These are phyloP conservation scores for Drosophila sturtevanti DNA, from an alignment of 1,140 invertebrate species.

Conservation along the genomic window DNA sequence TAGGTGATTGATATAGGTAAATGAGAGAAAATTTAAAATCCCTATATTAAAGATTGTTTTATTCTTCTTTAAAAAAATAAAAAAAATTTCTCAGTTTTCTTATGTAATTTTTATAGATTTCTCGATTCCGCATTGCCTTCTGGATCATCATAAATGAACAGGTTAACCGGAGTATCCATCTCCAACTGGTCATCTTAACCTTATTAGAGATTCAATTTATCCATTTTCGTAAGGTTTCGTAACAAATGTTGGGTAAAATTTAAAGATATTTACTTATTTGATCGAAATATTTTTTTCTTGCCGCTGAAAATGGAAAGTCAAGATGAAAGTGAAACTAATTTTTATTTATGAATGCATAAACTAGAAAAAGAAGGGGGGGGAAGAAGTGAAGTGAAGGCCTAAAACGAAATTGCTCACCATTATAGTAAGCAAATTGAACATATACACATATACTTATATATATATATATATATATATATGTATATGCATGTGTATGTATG, in stretches of 20 bases:
- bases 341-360: conserved; percentile 48
- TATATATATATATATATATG: background rate
- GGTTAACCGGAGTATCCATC: too few relatives aligned
- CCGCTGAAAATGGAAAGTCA: conserved; percentile 27
- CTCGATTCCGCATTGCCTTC: too few relatives aligned
- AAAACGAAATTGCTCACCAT: conserved; percentile 50
- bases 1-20: too few relatives aligned
- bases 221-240: too few relatives aligned
- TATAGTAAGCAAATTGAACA: conserved; percentile 50
- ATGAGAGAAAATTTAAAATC: too few relatives aligned
- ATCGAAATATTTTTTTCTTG: background rate
- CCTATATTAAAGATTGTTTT: too few relatives aligned
- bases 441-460: conserved; percentile 12
- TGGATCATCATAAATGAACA: too few relatives aligned
- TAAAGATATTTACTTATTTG: background rate
- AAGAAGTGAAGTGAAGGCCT: conserved; percentile 15
- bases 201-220: too few relatives aligned
- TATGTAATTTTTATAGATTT: too few relatives aligned
- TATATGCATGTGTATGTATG: background rate
- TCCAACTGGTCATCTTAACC: too few relatives aligned
- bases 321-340: conserved; percentile 59
- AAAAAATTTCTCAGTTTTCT: too few relatives aligned
- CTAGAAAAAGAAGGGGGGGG: background rate
- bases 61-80: too few relatives aligned
- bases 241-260: background rate